Evolutionary conservation across 64 coral and sea anemone species (phyloP).

Genomic region (Dendrophyllia cribrosa): DNA sequence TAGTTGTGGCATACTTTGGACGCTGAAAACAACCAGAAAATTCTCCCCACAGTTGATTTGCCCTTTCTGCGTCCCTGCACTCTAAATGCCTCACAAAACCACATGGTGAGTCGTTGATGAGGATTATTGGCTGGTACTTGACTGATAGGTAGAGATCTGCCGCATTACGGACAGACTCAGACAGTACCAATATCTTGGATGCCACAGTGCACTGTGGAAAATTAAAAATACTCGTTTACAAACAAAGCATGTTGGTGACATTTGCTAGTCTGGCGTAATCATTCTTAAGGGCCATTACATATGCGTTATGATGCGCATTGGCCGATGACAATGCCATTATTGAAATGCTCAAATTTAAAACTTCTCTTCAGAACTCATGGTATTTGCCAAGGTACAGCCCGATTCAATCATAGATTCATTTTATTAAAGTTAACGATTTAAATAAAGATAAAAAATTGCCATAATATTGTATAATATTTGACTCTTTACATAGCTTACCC

Average conservation of each 20-base stretch:
- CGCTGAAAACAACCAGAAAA: constrained; percentile 22
- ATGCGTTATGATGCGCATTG: too few species aligned
- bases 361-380: too few species aligned
- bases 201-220: constrained; percentile 24
- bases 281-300: too few species aligned
- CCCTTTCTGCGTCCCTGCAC: not conserved
- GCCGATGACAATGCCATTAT: too few species aligned
- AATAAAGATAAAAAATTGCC: too few species aligned
- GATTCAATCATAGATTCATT: too few species aligned
- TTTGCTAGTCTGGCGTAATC: too few species aligned
- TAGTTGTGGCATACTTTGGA: not conserved
- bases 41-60: constrained; percentile 27
- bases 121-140: constrained; percentile 17
- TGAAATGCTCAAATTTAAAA: too few species aligned
- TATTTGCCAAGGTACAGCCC: too few species aligned
- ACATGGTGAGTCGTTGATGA: constrained; percentile 25
- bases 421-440: too few species aligned
- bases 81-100: constrained; percentile 16
- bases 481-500: not conserved
- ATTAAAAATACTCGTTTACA: not conserved
- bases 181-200: constrained; percentile 5
- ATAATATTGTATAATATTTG: too few species aligned
- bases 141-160: constrained; percentile 30
- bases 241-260: too few species aligned
- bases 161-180: constrained; percentile 38